Base-by-base conservation (phyloP, 2,113 vertebrate genomes). In the Ictalurus punctatus region DNA sequence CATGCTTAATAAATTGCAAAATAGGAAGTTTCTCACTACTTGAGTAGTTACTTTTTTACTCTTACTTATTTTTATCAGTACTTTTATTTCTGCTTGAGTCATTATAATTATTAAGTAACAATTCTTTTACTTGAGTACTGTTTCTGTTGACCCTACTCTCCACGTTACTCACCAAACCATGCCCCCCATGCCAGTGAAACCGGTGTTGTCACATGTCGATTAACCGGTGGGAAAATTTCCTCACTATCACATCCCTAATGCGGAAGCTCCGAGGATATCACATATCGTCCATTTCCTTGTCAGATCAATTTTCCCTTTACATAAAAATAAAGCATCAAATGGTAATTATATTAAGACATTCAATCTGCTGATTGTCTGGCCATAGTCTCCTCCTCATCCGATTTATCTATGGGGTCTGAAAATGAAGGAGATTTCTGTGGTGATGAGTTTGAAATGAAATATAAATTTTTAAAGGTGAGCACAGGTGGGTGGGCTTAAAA, bases 371-470 rank as follows among this genome's bases (percentile, higher is more conserved):
- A 94, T 95, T 94, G 93, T 93, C 90, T 92, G 90, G 92, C 91
- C 91, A 95, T 58, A 23, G 78, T 80, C 79, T 85, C 90, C 91
- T 76, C 40, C 89, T 89, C 83, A 89, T 85, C 86, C 44, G 9
- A 91, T 88, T 92, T 92, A 81, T 87, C 90, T 92, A 87, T 84
- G 81, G 17, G 92, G 93, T 95, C 92, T 94, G 92, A 93, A 94
- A 94, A 94, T 94, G 58, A 83, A 84, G 90, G 90, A 91, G 93
- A 92, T 94, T 95, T 95, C 93, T 91, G 93, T 91, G 91, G 90
- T 94, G 95, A 95, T 95, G 94, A 95, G 93, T 93, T 95, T 96
- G 95, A 95, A 96, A 96, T 95, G 93, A 95, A 96, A 96, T 94
- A 94, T 95, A 90, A 94, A 95, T 95, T 94, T 93, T 95, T 95